A percentile compares a stretch with the other conserved stretches of the same genome.
Evolutionary conservation across 2,113 vertebrate genomes (phyloP).

Genomic region (Poeciliopsis turrubarensis): DNA sequence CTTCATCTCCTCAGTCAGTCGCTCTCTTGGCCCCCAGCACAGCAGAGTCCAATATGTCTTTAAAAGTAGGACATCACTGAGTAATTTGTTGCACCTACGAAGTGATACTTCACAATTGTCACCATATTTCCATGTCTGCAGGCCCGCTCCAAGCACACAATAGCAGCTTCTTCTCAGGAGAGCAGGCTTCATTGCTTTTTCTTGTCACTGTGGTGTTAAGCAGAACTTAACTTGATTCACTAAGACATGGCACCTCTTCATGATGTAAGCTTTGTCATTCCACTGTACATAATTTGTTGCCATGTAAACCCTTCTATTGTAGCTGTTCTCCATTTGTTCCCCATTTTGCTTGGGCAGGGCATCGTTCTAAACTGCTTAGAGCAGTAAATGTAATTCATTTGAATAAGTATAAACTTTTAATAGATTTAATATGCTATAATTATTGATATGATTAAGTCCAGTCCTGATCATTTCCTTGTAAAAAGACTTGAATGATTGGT

Average conservation of each 20-base stretch:
- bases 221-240: slow-evolving; percentile 40
- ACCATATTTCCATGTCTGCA: slow-evolving; percentile 52
- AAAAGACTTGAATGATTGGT: no score
- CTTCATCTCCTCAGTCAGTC: slow-evolving; percentile 48
- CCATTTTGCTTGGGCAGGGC: background rate
- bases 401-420: background rate
- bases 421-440: background rate
- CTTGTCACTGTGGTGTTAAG: slow-evolving; percentile 13
- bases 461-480: background rate
- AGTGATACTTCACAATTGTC: slow-evolving; percentile 70
- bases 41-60: slow-evolving; percentile 68
- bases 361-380: background rate
- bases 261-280: slow-evolving; percentile 38
- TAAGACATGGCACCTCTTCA: slow-evolving; percentile 39
- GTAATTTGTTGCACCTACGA: slow-evolving; percentile 73
- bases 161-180: slow-evolving; percentile 21
- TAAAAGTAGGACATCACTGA: slow-evolving; percentile 73
- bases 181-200: slow-evolving; percentile 33
- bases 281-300: slow-evolving; percentile 17
- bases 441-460: background rate
- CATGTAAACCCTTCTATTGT: slow-evolving; percentile 13
- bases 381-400: background rate
- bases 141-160: slow-evolving; percentile 40
- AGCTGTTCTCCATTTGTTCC: slow-evolving; percentile 6
- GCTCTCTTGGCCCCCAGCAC: slow-evolving; percentile 57